Conservation (phyloP, 2,113 vertebrate genomes). For the Dascyllus trimaculatus region DNA sequence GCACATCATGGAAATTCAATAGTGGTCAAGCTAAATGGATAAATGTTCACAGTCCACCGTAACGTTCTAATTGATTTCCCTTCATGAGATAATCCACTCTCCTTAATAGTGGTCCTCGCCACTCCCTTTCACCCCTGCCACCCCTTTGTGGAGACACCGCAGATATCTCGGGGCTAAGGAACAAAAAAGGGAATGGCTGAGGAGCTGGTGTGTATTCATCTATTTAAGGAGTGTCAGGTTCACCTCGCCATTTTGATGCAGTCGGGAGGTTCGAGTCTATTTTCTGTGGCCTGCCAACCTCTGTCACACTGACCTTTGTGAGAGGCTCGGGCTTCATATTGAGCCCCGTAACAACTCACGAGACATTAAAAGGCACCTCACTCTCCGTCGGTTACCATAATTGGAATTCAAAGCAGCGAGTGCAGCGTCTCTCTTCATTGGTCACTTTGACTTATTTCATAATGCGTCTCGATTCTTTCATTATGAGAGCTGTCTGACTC, state of each 20-base stretch:
- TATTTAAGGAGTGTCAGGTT: constrained; percentile 66
- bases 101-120: constrained; percentile 89
- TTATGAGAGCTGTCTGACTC: constrained; percentile 96
- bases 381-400: constrained; percentile 81
- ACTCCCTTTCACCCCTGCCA: constrained; percentile 92
- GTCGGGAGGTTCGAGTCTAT: constrained; percentile 56
- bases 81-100: constrained; percentile 98
- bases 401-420: constrained; percentile 92
- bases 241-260: constrained; percentile 53
- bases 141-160: constrained; percentile 82
- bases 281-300: constrained; percentile 83
- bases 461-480: constrained; percentile 92
- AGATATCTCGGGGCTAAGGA: constrained; percentile 86
- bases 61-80: constrained; percentile 98
- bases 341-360: constrained; percentile 72
- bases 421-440: constrained; percentile 89
- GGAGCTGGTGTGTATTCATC: constrained; percentile 91
- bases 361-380: constrained; percentile 74
- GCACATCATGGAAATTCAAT: constrained; percentile 99
- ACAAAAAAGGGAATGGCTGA: constrained; percentile 84
- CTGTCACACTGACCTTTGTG: constrained; percentile 88
- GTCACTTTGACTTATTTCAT: constrained; percentile 93
- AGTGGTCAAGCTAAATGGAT: constrained; percentile 98
- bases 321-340: constrained; percentile 85
- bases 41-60: constrained; percentile 97